phyloP scores from a whole-genome alignment of 2,797 vertebrate genomes.

The Pangasius djambal region DNA sequence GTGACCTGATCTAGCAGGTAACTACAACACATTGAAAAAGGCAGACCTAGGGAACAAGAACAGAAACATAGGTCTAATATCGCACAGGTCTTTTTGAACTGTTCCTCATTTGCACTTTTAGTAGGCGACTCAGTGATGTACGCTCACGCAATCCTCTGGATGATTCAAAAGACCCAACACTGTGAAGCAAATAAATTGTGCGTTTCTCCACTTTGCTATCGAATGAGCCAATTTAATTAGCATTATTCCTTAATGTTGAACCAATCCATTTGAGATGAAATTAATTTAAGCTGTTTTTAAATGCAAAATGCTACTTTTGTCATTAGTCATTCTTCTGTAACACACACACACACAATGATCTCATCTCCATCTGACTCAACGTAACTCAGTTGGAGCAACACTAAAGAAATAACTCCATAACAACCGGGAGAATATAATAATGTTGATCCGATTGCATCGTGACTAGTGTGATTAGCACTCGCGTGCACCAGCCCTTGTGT shows the following conservation, averaged over 20 bases:
- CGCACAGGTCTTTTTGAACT: background rate
- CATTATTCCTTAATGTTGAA: background rate
- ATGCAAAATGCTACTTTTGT: background rate
- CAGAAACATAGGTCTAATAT: background rate
- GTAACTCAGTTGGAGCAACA: background rate
- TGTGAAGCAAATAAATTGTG: background rate
- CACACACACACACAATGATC: background rate
- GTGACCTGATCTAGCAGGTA: background rate
- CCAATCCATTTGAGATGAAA: background rate
- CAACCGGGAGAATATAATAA: background rate
- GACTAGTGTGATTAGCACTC: background rate
- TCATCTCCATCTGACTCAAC: background rate
- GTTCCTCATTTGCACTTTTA: background rate
- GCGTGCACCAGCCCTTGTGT: background rate
- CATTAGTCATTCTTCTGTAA: background rate
- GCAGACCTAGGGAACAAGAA: background rate
- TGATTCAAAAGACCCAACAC: background rate
- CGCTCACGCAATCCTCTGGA: background rate
- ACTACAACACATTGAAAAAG: background rate
- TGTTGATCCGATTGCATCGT: background rate
- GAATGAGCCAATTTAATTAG: background rate
- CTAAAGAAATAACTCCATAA: constrained; percentile 2
- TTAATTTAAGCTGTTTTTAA: background rate
- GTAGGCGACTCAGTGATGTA: background rate
- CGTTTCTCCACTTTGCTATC: background rate